phyloP scores from a whole-genome alignment of 2,888 invertebrate species.

The Hyposoter dolosus region DNA sequence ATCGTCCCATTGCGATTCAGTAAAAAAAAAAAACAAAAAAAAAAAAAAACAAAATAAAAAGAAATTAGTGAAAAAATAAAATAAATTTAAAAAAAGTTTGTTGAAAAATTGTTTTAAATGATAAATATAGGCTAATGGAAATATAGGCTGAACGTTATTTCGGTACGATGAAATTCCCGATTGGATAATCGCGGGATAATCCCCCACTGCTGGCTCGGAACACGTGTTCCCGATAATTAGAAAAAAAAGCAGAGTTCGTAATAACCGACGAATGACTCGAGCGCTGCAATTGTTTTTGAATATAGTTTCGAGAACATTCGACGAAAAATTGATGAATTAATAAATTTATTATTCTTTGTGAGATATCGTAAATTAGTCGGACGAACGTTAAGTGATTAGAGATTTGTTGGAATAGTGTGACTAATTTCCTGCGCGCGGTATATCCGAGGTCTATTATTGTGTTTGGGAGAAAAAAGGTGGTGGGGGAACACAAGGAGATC shows the following conservation, averaged over 20 bases:
- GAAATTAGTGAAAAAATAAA: too few relatives aligned
- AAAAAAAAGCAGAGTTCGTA: conserved; percentile 7
- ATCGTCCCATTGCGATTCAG: background rate
- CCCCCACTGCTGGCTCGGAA: conserved; percentile 9
- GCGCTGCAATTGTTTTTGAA: background rate
- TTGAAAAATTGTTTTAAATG: background rate
- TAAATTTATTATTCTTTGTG: too few relatives aligned
- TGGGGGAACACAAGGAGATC: background rate
- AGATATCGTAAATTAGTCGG: too few relatives aligned
- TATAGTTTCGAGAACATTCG: background rate
- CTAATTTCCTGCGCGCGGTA: background rate
- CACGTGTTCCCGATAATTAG: conserved; percentile 23
- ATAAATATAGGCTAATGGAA: background rate
- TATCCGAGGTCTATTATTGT: background rate
- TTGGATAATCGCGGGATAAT: conserved; percentile 53
- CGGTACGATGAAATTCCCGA: conserved; percentile 31
- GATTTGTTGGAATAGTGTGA: background rate
- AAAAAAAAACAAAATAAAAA: too few relatives aligned
- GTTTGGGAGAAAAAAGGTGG: background rate
- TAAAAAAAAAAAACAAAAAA: background rate
- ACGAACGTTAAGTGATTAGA: too few relatives aligned
- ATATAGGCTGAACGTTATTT: background rate
- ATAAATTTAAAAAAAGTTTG: background rate
- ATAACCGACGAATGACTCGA: background rate
- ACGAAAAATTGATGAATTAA: background rate